A percentile compares a stretch with the other conserved stretches of the same genome.
These are phyloP conservation scores for Protonemura montana DNA, from an alignment of 2,888 invertebrate genomes.

Conservation along the genomic window DNA sequence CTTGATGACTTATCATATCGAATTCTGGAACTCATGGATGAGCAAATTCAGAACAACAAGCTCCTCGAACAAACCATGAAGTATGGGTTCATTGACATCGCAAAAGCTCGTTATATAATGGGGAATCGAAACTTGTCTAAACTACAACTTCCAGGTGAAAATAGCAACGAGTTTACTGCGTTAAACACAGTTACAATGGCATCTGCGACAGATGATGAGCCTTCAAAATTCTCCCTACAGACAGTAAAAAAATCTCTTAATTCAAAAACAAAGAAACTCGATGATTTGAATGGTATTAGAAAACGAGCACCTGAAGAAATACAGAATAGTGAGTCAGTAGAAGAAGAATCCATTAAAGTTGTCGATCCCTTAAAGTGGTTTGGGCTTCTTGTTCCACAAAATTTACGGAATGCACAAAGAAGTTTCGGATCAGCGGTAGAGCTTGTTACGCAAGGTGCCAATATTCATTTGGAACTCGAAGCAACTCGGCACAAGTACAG, in stretches of 20 bases:
- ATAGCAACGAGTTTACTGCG: conserved; percentile 63
- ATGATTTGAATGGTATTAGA: conserved; percentile 8
- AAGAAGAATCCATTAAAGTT: conserved; percentile 43
- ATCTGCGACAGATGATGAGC: conserved; percentile 32
- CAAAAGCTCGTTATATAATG: conserved; percentile 80
- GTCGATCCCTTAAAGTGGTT: conserved; percentile 85
- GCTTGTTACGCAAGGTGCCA: conserved; percentile 72
- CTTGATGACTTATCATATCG: conserved; percentile 75
- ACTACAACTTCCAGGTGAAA: conserved; percentile 75
- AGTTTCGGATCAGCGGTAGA: conserved; percentile 76
- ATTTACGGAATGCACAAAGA: conserved; percentile 76
- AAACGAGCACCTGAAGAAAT: background rate
- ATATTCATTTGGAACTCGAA: conserved; percentile 70
- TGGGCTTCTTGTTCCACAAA: conserved; percentile 83
- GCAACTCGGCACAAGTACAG: conserved; percentile 48
- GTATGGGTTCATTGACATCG: conserved; percentile 75
- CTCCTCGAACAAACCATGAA: conserved; percentile 74
- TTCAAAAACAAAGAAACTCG: background rate
- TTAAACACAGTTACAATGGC: conserved; percentile 55
- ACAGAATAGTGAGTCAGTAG: background rate
- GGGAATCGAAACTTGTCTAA: conserved; percentile 76
- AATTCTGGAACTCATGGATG: conserved; percentile 76
- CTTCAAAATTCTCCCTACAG: conserved; percentile 33
- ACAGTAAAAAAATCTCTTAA: background rate
- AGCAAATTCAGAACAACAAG: conserved; percentile 72